Conservation (phyloP, 2,888 invertebrate species). For the Atherix ibis region DNA sequence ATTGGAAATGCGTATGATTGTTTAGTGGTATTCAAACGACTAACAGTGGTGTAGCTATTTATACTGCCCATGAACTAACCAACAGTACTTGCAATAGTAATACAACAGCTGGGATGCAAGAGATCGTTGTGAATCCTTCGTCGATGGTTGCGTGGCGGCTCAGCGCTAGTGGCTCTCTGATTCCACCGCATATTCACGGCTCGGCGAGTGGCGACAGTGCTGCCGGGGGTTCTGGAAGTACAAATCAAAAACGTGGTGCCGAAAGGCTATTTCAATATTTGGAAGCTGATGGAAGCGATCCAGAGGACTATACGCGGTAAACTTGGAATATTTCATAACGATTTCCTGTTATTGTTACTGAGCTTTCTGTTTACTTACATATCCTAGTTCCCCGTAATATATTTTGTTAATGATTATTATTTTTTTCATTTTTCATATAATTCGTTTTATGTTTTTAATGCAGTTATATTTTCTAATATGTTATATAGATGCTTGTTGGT, state of each 20-base stretch:
- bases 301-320: constrained; percentile 36
- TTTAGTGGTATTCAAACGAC: constrained; percentile 25
- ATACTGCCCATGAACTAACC: constrained; percentile 25
- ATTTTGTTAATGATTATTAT: constrained; percentile 6
- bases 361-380: constrained; percentile 8
- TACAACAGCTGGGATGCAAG: constrained; percentile 20
- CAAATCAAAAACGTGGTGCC: constrained; percentile 41
- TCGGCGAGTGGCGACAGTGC: constrained; percentile 13
- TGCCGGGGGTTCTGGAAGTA: constrained; percentile 23
- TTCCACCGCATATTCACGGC: constrained; percentile 26
- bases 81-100: constrained; percentile 16
- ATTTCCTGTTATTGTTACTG: constrained; percentile 4
- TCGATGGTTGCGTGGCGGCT: constrained; percentile 33
- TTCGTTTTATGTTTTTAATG: constrained; percentile 10
- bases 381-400: too few relatives aligned
- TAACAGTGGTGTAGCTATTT: constrained; percentile 29
- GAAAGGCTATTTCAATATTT: constrained; percentile 55
- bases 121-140: constrained; percentile 27
- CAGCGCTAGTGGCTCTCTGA: constrained; percentile 30
- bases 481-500: constrained; percentile 1
- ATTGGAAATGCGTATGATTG: too few relatives aligned
- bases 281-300: constrained; percentile 58
- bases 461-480: constrained; percentile 1
- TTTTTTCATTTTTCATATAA: constrained; percentile 7
- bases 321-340: constrained; percentile 24